Percentiles rank a stretch among this genome's conserved stretches.
These are phyloP conservation scores for Columba janthina DNA, from an alignment of 2,113 vertebrate species.

Conservation along the genomic window DNA sequence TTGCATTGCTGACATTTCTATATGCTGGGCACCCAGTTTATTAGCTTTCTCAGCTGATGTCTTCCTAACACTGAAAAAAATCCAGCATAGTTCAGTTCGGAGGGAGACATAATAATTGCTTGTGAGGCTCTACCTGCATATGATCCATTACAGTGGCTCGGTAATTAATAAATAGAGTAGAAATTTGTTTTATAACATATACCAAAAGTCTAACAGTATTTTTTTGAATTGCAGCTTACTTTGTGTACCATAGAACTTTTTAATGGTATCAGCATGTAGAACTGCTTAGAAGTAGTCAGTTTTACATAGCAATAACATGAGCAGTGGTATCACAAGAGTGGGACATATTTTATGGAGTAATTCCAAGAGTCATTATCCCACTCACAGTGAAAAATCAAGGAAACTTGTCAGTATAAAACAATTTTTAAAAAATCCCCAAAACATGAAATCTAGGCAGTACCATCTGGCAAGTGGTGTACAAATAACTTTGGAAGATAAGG, in stretches of 20 bases:
- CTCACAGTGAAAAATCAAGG: neutral
- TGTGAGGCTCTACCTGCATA: neutral
- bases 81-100: neutral
- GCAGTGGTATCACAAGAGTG: neutral
- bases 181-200: neutral
- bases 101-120: neutral
- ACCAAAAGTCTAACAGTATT: neutral
- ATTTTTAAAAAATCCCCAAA: neutral
- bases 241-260: neutral
- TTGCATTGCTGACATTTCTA: neutral
- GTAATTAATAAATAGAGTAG: neutral
- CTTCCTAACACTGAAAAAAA: neutral
- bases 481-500: neutral
- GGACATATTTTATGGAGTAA: fast-evolving
- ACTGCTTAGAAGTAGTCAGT: neutral
- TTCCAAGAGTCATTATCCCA: neutral
- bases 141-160: neutral
- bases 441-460: neutral
- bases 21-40: neutral
- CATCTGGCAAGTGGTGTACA: neutral
- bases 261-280: neutral
- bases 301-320: neutral
- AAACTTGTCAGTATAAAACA: neutral
- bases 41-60: neutral
- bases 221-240: neutral